These are phyloP conservation scores for Ommatoiulus sabulosus DNA, from an alignment of 2,888 invertebrate species.

Conservation along the genomic window DNA sequence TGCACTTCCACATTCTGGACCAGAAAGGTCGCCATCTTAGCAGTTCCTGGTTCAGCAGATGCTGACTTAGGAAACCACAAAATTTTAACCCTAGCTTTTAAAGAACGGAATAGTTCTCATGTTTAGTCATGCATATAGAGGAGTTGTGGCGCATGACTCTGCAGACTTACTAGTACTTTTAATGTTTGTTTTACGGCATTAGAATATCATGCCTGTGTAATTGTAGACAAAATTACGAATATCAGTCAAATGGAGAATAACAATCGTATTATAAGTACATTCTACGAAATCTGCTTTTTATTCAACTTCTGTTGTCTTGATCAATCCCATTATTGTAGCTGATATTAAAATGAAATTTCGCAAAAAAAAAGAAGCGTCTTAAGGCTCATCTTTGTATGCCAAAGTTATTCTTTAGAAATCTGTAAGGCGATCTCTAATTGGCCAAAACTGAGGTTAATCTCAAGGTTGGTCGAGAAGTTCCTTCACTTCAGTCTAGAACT, in stretches of 20 bases:
- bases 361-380: no score
- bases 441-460: no score
- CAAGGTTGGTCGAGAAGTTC: no score
- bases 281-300: neutral
- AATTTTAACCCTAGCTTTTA: slow-evolving; percentile 10
- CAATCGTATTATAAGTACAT: neutral
- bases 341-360: no score
- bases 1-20: slow-evolving; percentile 32
- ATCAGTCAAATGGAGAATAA: neutral
- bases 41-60: slow-evolving; percentile 37
- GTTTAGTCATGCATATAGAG: slow-evolving; percentile 3
- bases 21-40: slow-evolving; percentile 18
- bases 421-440: no score
- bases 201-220: neutral
- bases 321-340: no score
- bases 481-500: no score
- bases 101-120: neutral
- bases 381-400: no score
- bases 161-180: neutral
- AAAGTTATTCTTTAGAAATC: no score
- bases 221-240: neutral
- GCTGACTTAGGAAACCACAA: slow-evolving; percentile 27
- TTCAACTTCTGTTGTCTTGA: neutral
- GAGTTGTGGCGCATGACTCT: slow-evolving; percentile 15
- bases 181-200: neutral